phyloP scores from a whole-genome alignment of 2,797 vertebrate genomes.

The Xerus rutilus region DNA sequence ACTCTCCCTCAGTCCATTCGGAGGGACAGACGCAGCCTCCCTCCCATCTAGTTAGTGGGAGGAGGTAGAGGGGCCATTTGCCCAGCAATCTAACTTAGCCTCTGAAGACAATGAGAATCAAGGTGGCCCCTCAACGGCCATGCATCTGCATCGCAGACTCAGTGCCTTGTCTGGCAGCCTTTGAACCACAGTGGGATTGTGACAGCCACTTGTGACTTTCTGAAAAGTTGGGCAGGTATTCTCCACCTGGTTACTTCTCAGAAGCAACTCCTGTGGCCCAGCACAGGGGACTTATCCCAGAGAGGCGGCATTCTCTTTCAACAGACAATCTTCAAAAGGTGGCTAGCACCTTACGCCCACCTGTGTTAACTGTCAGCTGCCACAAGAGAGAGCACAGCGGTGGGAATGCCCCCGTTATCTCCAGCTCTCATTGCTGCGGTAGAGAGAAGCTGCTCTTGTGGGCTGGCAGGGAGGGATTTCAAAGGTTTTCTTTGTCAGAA shows the following conservation, averaged over 20 bases:
- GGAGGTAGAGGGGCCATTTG: conserved; percentile 40
- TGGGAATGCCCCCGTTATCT: conserved; percentile 86
- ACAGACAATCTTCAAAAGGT: conserved; percentile 68
- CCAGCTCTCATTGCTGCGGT: conserved; percentile 76
- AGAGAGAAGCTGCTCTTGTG: conserved; percentile 63
- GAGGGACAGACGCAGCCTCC: not conserved
- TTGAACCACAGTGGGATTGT: not conserved
- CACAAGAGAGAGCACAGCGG: conserved; percentile 87
- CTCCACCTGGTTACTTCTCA: conserved; percentile 78
- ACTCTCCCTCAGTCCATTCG: not conserved
- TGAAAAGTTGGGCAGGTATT: conserved; percentile 65
- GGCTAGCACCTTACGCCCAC: conserved; percentile 85
- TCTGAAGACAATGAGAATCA: conserved; percentile 28
- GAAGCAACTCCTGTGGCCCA: not conserved
- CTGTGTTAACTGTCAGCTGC: conserved; percentile 92
- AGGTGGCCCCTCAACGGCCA: conserved; percentile 47
- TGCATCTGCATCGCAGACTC: not conserved
- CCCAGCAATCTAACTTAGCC: not conserved
- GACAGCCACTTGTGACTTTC: conserved; percentile 65
- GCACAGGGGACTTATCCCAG: not conserved
- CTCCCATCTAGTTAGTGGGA: not conserved
- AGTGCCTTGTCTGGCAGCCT: not conserved
- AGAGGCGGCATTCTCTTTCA: conserved; percentile 7
- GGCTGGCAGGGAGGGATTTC: conserved; percentile 42
- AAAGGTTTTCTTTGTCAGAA: conserved; percentile 4